phyloP scores from a whole-genome alignment of 1,140 invertebrate species.

The Thaumetopoea pityocampa region DNA sequence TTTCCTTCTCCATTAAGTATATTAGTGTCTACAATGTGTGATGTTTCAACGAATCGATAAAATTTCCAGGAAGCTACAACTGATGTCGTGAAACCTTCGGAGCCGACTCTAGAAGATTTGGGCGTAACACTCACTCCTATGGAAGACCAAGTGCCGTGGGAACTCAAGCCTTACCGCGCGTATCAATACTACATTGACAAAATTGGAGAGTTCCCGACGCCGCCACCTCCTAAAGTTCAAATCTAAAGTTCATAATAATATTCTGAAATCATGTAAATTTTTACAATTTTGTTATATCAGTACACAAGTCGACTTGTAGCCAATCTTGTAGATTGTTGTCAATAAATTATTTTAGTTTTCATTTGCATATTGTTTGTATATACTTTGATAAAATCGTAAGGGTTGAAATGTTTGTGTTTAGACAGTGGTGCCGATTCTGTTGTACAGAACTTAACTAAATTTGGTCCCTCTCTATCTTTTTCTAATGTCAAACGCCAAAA shows the following conservation, averaged over 20 bases:
- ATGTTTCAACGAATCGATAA: too few relatives aligned
- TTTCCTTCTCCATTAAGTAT: too few relatives aligned
- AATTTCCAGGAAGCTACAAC: constrained; percentile 83
- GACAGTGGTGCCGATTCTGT: too few relatives aligned
- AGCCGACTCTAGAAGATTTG: constrained; percentile 92
- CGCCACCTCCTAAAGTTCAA: constrained; percentile 70
- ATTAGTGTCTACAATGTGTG: background rate
- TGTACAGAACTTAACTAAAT: too few relatives aligned
- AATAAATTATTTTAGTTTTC: constrained; percentile 30
- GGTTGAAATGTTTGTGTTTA: background rate
- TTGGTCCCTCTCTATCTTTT: too few relatives aligned
- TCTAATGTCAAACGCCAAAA: too few relatives aligned
- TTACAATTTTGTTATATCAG: background rate
- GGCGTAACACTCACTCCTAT: constrained; percentile 85
- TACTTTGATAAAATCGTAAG: background rate
- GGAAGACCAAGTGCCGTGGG: constrained; percentile 87
- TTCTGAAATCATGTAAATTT: constrained; percentile 9
- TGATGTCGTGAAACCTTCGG: constrained; percentile 79
- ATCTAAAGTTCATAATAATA: constrained; percentile 1
- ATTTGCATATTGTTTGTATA: background rate
- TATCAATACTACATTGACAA: constrained; percentile 84
- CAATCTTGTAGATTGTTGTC: constrained; percentile 17
- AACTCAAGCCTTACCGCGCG: constrained; percentile 80
- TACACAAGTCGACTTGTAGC: constrained; percentile 1
- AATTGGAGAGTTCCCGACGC: constrained; percentile 84